Conservation (phyloP, 2,888 invertebrate species). For the Nomada hirtipes region DNA sequence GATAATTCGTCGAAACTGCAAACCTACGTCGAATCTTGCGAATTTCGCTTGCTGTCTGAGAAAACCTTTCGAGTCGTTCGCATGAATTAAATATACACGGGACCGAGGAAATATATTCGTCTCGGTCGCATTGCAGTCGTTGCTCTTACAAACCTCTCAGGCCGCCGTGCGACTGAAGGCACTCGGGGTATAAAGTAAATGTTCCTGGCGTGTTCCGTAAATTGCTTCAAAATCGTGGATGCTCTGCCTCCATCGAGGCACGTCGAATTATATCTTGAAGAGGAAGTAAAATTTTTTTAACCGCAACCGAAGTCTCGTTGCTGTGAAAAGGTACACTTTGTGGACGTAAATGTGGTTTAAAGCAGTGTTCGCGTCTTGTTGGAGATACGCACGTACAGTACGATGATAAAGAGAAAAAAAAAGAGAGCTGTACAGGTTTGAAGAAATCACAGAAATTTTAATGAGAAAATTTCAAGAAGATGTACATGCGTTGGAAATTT, state of each 20-base stretch:
- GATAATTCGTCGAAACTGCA: constrained; percentile 9
- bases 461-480: no score
- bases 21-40: neutral
- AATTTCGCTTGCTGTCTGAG: constrained; percentile 16
- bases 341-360: neutral
- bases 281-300: neutral
- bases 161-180: constrained; percentile 10
- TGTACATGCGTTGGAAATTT: no score
- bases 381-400: neutral
- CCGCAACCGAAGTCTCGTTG: neutral
- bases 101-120: constrained; percentile 37
- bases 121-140: constrained; percentile 43
- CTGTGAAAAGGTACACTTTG: neutral
- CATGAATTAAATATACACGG: constrained; percentile 53
- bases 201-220: constrained; percentile 20
- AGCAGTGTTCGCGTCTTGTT: neutral
- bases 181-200: constrained; percentile 19
- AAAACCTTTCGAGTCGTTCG: constrained; percentile 17
- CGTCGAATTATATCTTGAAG: constrained; percentile 1
- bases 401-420: no score
- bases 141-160: constrained; percentile 28
- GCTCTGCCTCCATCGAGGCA: neutral
- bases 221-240: constrained; percentile 37
- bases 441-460: no score
- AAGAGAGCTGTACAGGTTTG: no score